phyloP scores from a whole-genome alignment of 2,888 invertebrate species.

The Ametastegia equiseti region DNA sequence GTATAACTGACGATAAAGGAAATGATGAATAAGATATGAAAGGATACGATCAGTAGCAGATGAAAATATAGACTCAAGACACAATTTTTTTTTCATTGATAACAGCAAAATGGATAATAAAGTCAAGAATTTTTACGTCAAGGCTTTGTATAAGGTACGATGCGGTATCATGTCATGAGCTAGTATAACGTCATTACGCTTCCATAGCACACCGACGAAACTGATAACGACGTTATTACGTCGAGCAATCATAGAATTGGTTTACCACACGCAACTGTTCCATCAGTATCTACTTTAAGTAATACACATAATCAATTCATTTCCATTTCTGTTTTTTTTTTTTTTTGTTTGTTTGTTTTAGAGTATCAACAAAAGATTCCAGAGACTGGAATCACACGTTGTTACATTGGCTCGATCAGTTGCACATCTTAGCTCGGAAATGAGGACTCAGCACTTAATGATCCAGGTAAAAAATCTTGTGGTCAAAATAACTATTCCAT shows the following conservation, averaged over 20 bases:
- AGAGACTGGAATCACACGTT: conserved; percentile 92
- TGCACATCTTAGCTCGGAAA: conserved; percentile 93
- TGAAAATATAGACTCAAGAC: neutral
- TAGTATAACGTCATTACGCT: neutral
- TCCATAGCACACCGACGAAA: neutral
- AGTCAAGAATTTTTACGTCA: neutral
- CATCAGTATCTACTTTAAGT: neutral
- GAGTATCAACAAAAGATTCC: conserved; percentile 92
- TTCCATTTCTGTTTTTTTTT: neutral
- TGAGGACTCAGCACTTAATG: conserved; percentile 92
- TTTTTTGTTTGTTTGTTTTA: too few species aligned
- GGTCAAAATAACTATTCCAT: too few species aligned
- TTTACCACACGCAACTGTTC: conserved; percentile 15
- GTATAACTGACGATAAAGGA: conserved; percentile 1
- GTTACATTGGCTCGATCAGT: conserved; percentile 94
- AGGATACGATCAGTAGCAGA: neutral
- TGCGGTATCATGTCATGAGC: neutral
- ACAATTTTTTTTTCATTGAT: neutral
- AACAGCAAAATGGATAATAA: neutral
- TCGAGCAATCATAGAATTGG: neutral
- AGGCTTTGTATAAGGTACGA: conserved; percentile 1
- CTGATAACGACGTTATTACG: conserved; percentile 13
- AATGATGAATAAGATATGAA: neutral
- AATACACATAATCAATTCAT: neutral
- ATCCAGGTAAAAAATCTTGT: conserved; percentile 79